Conservation (phyloP, 2,797 vertebrate genomes). For the Myripristis murdjan region DNA sequence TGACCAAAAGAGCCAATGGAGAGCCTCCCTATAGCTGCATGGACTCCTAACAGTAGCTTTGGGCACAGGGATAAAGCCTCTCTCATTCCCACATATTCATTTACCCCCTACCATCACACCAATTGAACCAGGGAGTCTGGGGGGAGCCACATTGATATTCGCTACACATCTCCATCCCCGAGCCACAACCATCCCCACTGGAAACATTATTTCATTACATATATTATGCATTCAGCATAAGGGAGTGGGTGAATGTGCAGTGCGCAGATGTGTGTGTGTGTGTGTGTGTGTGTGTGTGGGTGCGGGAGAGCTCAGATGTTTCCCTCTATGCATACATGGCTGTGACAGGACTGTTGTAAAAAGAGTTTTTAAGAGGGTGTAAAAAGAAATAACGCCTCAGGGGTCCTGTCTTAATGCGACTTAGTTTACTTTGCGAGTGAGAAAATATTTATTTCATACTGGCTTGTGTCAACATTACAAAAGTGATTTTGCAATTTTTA, state of each 20-base stretch:
- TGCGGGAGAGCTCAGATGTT: conserved; percentile 76
- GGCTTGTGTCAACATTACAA: conserved; percentile 71
- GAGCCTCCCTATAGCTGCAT: conserved; percentile 63
- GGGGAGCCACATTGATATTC: conserved; percentile 86
- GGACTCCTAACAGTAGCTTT: conserved; percentile 81
- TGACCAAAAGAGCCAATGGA: conserved; percentile 67
- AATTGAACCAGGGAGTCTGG: conserved; percentile 84
- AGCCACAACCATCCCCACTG: conserved; percentile 85
- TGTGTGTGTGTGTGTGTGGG: conserved; percentile 75
- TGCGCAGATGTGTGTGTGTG: too few relatives aligned
- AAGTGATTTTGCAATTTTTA: conserved; percentile 59
- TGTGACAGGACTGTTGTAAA: conserved; percentile 81
- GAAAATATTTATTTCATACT: conserved; percentile 80
- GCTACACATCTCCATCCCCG: conserved; percentile 81
- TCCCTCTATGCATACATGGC: conserved; percentile 79
- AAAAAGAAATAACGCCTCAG: conserved; percentile 74
- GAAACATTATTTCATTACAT: conserved; percentile 91
- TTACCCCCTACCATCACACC: conserved; percentile 87
- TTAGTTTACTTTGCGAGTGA: conserved; percentile 74
- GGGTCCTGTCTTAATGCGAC: conserved; percentile 75
- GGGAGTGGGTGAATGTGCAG: conserved; percentile 77
- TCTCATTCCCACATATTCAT: conserved; percentile 84
- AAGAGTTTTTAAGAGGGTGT: conserved; percentile 75
- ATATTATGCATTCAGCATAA: conserved; percentile 89
- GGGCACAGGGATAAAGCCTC: conserved; percentile 84